Evolutionary conservation across 2,797 vertebrate genomes (phyloP).

Genomic region (Dendrocincla tyrannina): DNA sequence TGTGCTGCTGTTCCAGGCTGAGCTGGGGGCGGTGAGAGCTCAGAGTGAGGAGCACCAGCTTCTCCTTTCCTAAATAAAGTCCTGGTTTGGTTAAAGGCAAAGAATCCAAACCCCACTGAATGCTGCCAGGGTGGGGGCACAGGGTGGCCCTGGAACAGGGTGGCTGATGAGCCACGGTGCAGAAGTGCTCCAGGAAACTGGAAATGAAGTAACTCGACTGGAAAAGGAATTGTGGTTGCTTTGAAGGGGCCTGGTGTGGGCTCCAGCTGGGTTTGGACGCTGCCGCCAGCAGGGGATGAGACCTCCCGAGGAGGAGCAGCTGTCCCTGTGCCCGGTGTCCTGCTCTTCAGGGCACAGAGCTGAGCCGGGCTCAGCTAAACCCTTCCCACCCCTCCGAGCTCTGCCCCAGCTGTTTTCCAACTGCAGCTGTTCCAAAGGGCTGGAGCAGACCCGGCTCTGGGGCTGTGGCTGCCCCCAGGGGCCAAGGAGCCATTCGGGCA

Average conservation of each 20-base stretch:
- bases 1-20: neutral
- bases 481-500: neutral
- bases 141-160: rapidly evolving
- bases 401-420: neutral
- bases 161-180: too few relatives aligned
- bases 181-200: neutral
- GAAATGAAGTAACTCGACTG: neutral
- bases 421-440: neutral
- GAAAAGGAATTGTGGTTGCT: rapidly evolving
- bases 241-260: neutral
- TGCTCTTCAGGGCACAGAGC: rapidly evolving
- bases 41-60: neutral
- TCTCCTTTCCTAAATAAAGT: neutral
- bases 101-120: too few relatives aligned
- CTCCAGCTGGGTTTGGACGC: neutral
- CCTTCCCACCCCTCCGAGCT: neutral
- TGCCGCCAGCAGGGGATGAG: neutral
- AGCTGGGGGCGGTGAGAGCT: neutral
- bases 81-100: neutral
- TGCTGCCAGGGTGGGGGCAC: rapidly evolving
- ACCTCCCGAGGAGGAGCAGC: neutral
- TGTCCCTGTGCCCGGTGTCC: neutral
- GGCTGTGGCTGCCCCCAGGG: too few relatives aligned
- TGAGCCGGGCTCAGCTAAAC: neutral
- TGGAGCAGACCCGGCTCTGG: neutral